Percentiles rank a stretch among this genome's conserved stretches.
Evolutionary conservation across 2,113 vertebrate species (phyloP).

Genomic region (Scomber japonicus): DNA sequence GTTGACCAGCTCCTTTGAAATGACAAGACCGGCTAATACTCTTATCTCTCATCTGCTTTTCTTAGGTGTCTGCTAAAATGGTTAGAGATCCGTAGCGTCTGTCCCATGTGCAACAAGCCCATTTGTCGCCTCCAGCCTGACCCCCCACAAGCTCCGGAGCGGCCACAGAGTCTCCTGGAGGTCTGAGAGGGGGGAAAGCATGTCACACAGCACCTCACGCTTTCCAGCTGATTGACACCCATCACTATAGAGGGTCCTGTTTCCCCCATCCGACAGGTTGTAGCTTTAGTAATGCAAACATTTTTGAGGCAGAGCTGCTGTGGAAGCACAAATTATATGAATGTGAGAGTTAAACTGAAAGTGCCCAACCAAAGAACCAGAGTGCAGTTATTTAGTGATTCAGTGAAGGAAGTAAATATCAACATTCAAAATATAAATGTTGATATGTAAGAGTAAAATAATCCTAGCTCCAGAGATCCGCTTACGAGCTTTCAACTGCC

Average conservation of each 20-base stretch:
- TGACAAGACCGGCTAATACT: neutral
- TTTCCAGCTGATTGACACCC: slow-evolving; percentile 4
- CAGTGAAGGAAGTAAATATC: no score
- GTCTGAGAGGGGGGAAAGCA: slow-evolving; percentile 67
- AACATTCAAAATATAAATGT: no score
- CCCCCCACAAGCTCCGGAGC: slow-evolving; percentile 60
- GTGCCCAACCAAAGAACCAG: slow-evolving; percentile 6
- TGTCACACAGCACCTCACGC: slow-evolving; percentile 8
- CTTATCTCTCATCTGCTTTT: slow-evolving; percentile 19
- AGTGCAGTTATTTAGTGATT: no score
- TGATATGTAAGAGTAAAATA: no score
- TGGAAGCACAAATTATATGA: neutral
- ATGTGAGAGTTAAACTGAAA: neutral
- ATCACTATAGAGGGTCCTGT: slow-evolving; percentile 14
- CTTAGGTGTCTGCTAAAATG: slow-evolving; percentile 88
- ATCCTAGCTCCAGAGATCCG: no score
- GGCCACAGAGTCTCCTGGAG: slow-evolving; percentile 72
- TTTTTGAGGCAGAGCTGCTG: slow-evolving; percentile 38
- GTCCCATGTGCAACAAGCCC: slow-evolving; percentile 88
- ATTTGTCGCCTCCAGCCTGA: slow-evolving; percentile 80
- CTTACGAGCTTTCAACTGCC: no score
- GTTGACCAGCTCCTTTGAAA: neutral
- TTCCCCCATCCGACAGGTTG: slow-evolving; percentile 19
- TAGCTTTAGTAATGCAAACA: slow-evolving; percentile 31
- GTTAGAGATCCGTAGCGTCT: slow-evolving; percentile 87